Evolutionary conservation across 2,113 vertebrate genomes (phyloP), one percentile per base, ranked within the genome.

Genomic region (Crotophaga sulcirostris): DNA sequence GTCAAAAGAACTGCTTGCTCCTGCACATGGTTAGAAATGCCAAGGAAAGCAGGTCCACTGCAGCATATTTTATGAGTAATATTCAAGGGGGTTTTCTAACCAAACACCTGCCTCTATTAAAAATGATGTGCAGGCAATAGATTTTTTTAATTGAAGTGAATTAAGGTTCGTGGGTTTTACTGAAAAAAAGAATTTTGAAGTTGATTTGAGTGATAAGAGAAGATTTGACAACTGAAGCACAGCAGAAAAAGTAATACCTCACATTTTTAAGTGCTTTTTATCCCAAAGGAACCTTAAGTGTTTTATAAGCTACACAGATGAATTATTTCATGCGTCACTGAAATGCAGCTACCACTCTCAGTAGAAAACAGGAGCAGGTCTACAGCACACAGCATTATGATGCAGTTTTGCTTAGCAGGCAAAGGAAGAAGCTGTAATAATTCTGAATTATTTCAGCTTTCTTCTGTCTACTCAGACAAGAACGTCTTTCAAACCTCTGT

Each of bases 221-320:
- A 88, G 81, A 88, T 89, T 94, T 97, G 97, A 96, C 95, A 97
- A 96, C 59, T 97, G 96, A 97, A 97, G 95, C 73, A 82, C 72
- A 10, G 66, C 91, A 95, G 90, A 93, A 97, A 96, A 94, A 93
- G 55, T 84, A 93, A 91, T 95, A 83, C 70, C 89, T 94, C 95
- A 93, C 59, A 83, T 90, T 96, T 96, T 78, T 72, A 95, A 96
- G 88, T 95, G 84, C 44, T 95, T 94, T 95, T 90, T 91, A 91
- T 96, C 97, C 95, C 97, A 91, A 51, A 96, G 95, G 97, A 95
- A 31, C 62, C 28, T 49, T 93, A 95, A 96, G 91, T 96, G 90
- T 75, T 97, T 96, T 95, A 67, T 82, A 91, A 96, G 89, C 73
- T 84, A 68, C 74, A 89, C 4, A 77, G 93, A 95, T 89, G 20